Conservation (phyloP, 1,140 invertebrate genomes). For the Araneus ventricosus region DNA sequence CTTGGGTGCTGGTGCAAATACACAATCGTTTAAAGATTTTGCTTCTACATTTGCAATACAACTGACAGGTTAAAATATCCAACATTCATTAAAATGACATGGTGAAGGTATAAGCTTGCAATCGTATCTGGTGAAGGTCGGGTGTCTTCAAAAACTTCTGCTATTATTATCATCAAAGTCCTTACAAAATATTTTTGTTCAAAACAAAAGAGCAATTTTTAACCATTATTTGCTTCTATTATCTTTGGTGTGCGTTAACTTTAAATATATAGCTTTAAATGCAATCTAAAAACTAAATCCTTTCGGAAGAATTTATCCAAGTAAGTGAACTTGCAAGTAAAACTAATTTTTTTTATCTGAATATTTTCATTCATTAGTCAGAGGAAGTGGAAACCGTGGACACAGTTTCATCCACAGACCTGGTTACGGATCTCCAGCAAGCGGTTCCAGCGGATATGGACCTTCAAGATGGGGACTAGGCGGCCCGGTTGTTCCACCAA, state of each 20-base stretch:
- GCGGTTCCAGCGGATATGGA: slow-evolving; percentile 31
- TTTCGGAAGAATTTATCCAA: background rate
- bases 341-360: background rate
- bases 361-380: slow-evolving; percentile 21
- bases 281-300: background rate
- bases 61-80: background rate
- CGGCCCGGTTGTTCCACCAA: slow-evolving; percentile 41
- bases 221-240: no score
- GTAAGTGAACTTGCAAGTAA: background rate
- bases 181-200: no score
- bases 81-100: background rate
- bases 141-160: background rate
- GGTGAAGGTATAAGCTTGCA: slow-evolving; percentile 60
- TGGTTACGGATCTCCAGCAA: slow-evolving; percentile 48
- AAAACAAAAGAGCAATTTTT: no score
- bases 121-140: slow-evolving; percentile 65
- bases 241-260: no score
- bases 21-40: background rate
- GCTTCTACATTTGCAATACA: background rate
- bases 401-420: slow-evolving; percentile 75
- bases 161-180: background rate
- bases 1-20: slow-evolving; percentile 27
- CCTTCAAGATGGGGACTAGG: slow-evolving; percentile 69
- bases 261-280: background rate
- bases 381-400: slow-evolving; percentile 69